A percentile compares a stretch with the other conserved stretches of the same genome.
phyloP scores from a whole-genome alignment of 1,140 invertebrate genomes.

The Drosophila repletoides region DNA sequence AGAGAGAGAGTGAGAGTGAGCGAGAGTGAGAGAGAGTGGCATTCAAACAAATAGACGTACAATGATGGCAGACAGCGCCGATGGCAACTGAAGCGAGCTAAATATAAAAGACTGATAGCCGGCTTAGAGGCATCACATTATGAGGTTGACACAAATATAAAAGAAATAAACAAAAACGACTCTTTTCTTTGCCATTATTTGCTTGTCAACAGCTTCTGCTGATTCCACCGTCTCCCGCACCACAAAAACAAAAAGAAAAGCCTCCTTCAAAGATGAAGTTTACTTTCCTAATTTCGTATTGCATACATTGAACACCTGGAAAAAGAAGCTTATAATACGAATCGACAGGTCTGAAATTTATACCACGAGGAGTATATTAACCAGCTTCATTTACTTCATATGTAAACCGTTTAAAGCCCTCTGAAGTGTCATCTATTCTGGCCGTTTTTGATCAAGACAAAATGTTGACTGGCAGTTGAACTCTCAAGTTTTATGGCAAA shows the following conservation, averaged over 20 bases:
- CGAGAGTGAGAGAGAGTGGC: no score
- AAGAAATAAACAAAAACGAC: conserved; percentile 48
- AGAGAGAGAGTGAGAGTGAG: no score
- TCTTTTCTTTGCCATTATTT: conserved; percentile 33
- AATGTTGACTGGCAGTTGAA: conserved; percentile 7
- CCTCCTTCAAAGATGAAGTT: neutral
- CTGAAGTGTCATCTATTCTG: no score
- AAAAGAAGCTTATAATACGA: no score
- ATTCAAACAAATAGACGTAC: conserved; percentile 41
- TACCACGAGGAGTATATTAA: no score
- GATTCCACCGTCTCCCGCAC: no score
- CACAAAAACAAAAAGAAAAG: neutral
- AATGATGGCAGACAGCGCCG: conserved; percentile 51
- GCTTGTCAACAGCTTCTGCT: conserved; percentile 35
- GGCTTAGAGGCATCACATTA: conserved; percentile 65
- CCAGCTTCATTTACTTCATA: no score
- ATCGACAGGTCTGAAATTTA: no score
- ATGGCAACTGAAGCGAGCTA: conserved; percentile 33
- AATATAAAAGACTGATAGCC: conserved; percentile 67
- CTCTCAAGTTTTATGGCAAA: conserved; percentile 19
- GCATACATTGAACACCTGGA: no score
- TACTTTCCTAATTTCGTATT: no score
- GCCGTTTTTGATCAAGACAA: neutral
- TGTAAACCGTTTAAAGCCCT: no score
- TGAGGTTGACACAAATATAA: conserved; percentile 63